phyloP scores from a whole-genome alignment of 37 sponge, comb jelly and placozoan genomes.

The Halisarca cf. caerulea region DNA sequence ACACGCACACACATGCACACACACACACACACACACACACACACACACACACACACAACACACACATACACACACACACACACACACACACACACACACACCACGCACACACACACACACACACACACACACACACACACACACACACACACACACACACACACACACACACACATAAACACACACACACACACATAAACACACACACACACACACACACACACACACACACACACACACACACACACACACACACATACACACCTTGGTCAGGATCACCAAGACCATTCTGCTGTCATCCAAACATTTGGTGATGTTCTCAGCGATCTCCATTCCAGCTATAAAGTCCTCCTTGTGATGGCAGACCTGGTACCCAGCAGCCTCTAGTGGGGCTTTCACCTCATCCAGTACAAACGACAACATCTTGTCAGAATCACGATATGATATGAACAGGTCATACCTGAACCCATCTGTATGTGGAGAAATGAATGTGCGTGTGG shows the following conservation, averaged over 20 bases:
- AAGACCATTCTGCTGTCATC: background rate
- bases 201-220: too few species aligned
- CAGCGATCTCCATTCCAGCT: background rate
- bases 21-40: too few species aligned
- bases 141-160: background rate
- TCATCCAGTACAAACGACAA: background rate
- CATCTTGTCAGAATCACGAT: background rate
- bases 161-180: too few species aligned
- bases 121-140: background rate
- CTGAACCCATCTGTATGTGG: constrained; percentile 10
- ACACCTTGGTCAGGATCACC: background rate
- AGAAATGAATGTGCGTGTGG: too few species aligned
- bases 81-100: background rate
- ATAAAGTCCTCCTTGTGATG: background rate
- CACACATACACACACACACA: constrained; percentile 8
- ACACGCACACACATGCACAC: background rate
- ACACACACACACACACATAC: background rate
- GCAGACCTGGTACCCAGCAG: background rate
- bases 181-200: too few species aligned
- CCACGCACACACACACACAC: background rate
- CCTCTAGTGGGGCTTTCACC: background rate
- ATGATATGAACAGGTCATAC: background rate
- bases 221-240: too few species aligned
- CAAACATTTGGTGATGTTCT: background rate
- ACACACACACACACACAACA: too few species aligned